These are phyloP conservation scores for Pyrrhia umbra DNA, from an alignment of 2,888 invertebrate genomes.

Conservation along the genomic window DNA sequence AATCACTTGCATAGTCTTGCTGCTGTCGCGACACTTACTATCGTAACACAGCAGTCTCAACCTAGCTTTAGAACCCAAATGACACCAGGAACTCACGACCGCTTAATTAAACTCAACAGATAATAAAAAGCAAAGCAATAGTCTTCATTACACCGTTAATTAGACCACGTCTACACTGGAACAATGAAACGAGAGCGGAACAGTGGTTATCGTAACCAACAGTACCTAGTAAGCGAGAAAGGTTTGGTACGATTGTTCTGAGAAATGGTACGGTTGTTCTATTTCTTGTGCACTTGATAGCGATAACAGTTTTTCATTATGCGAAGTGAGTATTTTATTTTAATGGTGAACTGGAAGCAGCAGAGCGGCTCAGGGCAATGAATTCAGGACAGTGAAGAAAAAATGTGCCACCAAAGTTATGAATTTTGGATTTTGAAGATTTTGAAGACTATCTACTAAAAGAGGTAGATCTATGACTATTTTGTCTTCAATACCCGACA, in stretches of 20 bases:
- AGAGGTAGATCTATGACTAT: no score
- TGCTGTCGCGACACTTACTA: no score
- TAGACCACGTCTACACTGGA: conserved; percentile 59
- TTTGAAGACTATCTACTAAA: no score
- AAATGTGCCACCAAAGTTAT: no score
- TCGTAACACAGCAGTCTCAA: background rate
- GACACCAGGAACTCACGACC: conserved; percentile 43
- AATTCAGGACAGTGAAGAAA: background rate
- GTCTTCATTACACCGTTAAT: conserved; percentile 58
- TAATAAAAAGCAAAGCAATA: conserved; percentile 44
- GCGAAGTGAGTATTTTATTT: conserved; percentile 14
- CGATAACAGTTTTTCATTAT: conserved; percentile 40
- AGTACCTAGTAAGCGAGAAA: conserved; percentile 12
- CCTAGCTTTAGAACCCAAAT: conserved; percentile 3
- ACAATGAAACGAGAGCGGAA: conserved; percentile 61
- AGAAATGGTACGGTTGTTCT: conserved; percentile 30
- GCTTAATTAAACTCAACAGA: conserved; percentile 31
- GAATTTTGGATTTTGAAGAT: no score
- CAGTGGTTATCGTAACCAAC: conserved; percentile 47
- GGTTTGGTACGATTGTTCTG: conserved; percentile 40
- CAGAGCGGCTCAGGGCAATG: no score
- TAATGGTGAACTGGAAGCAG: conserved; percentile 16
- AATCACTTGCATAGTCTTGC: no score
- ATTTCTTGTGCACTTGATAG: conserved; percentile 18
- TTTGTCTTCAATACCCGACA: no score